phyloP scores from a whole-genome alignment of 2,888 invertebrate species.

The Argynnis bischoffii region DNA sequence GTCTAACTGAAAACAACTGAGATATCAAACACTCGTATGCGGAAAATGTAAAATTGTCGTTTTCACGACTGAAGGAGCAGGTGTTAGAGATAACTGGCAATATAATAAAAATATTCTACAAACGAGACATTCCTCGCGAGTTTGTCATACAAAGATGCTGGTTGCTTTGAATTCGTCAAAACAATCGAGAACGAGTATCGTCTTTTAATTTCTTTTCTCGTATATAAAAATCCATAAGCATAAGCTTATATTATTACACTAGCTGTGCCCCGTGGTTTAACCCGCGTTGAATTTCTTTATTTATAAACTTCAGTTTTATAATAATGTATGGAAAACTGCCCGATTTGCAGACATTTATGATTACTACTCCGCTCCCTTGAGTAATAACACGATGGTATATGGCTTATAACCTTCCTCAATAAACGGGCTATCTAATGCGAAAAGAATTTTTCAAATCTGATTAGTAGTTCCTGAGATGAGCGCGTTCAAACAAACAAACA shows the following conservation, averaged over 20 bases:
- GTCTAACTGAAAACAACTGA: slow-evolving; percentile 44
- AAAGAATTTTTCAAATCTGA: no score
- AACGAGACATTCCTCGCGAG: slow-evolving; percentile 52
- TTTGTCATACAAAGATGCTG: slow-evolving; percentile 29
- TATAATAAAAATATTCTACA: slow-evolving; percentile 60
- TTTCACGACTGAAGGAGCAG: slow-evolving; percentile 69
- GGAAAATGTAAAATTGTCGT: slow-evolving; percentile 75
- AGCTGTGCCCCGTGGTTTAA: no score
- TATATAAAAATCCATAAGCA: background rate
- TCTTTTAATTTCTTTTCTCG: background rate
- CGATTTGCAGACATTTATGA: no score
- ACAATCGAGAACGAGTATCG: slow-evolving; percentile 15
- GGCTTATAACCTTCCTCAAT: no score
- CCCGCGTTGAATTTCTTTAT: no score
- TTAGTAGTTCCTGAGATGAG: no score
- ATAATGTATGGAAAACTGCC: no score
- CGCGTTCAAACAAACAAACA: no score
- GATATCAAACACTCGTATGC: slow-evolving; percentile 65
- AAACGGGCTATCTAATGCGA: no score
- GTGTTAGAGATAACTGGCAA: slow-evolving; percentile 61
- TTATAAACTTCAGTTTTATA: no score
- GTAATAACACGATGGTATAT: no score
- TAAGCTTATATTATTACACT: background rate
- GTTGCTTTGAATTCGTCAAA: slow-evolving; percentile 26
- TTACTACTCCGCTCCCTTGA: no score